Evolutionary conservation across 2,888 invertebrate genomes (phyloP).

Genomic region (Andrena haemorrhoa): DNA sequence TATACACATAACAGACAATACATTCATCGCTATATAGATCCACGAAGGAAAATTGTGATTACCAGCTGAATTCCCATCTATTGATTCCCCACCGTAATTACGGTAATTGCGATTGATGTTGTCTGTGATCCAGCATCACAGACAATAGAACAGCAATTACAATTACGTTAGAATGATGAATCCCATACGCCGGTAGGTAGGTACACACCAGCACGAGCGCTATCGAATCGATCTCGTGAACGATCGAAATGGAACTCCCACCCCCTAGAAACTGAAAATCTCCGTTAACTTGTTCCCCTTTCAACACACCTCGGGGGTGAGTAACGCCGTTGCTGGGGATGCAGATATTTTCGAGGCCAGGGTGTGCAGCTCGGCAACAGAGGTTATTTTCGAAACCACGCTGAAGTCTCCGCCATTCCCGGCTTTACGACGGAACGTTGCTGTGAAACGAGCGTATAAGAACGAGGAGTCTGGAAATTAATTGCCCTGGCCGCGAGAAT

Average conservation of each 20-base stretch:
- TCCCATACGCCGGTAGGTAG: no score
- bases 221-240: not conserved
- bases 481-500: conserved; percentile 20
- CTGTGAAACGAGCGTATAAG: not conserved
- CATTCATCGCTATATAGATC: not conserved
- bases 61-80: not conserved
- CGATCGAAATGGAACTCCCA: not conserved
- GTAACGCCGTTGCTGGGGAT: not conserved
- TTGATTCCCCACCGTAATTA: not conserved
- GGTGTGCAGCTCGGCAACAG: conserved; percentile 3
- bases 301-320: not conserved
- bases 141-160: not conserved
- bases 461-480: conserved; percentile 32
- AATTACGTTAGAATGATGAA: not conserved
- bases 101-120: not conserved
- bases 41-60: not conserved
- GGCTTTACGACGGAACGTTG: conserved; percentile 22
- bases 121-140: not conserved
- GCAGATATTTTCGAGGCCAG: conserved; percentile 16
- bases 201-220: no score
- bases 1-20: no score
- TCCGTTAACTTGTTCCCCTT: not conserved
- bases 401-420: conserved; percentile 5
- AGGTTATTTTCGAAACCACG: conserved; percentile 15
- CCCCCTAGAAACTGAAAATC: conserved; percentile 8